Conservation (phyloP, 2,888 invertebrate genomes). For the Temnothorax unifasciatus region DNA sequence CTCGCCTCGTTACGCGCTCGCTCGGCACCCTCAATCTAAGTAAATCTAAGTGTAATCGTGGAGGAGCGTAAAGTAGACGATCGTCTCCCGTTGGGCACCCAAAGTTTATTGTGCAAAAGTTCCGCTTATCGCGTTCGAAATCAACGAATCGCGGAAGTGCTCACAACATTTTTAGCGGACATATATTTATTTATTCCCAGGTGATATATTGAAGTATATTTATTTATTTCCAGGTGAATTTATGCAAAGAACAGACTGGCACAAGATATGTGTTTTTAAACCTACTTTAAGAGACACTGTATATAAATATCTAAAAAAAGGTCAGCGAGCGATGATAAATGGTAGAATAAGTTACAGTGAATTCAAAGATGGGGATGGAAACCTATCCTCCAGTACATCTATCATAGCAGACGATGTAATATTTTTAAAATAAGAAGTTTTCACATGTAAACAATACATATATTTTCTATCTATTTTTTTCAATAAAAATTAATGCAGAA, state of each 20-base stretch:
- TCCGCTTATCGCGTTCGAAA: too few species aligned
- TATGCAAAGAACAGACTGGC: constrained; percentile 96
- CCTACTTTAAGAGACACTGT: constrained; percentile 93
- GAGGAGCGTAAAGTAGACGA: too few species aligned
- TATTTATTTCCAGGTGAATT: constrained; percentile 90
- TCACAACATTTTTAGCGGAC: too few species aligned
- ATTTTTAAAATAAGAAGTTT: constrained; percentile 87
- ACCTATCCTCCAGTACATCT: constrained; percentile 91
- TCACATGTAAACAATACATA: neutral
- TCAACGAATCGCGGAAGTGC: too few species aligned
- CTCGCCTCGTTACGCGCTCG: too few species aligned
- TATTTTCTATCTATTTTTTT: neutral
- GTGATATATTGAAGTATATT: constrained; percentile 14
- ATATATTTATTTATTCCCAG: too few species aligned
- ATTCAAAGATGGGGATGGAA: constrained; percentile 92
- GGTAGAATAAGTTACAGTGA: constrained; percentile 95
- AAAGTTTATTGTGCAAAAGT: too few species aligned
- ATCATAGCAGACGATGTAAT: constrained; percentile 95
- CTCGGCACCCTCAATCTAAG: too few species aligned
- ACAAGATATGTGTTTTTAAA: constrained; percentile 94
- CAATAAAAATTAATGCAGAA: constrained; percentile 31
- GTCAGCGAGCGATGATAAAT: constrained; percentile 93
- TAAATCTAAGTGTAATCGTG: too few species aligned
- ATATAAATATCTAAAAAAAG: constrained; percentile 93
- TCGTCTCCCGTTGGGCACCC: too few species aligned